Conservation (phyloP, 2,113 vertebrate genomes). For the Trinectes maculatus region DNA sequence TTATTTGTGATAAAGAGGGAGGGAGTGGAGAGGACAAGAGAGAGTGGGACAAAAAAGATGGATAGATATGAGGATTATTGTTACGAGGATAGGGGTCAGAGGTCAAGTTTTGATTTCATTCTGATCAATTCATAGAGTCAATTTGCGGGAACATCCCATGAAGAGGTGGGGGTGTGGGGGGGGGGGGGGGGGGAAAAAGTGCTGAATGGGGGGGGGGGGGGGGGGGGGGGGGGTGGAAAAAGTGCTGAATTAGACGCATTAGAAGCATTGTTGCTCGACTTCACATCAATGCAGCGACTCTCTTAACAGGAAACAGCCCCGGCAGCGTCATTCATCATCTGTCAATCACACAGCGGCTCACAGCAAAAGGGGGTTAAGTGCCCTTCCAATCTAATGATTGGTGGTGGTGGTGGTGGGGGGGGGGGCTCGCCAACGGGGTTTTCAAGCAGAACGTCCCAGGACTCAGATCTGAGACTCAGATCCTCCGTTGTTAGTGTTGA, state of each 20-base stretch:
- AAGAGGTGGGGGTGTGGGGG: not conserved
- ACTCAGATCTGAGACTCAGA: no score
- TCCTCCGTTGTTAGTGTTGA: no score
- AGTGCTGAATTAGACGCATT: no score
- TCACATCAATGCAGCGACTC: conserved; percentile 20
- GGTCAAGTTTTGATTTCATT: conserved; percentile 42
- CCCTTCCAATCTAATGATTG: conserved; percentile 30
- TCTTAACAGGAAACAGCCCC: conserved; percentile 34
- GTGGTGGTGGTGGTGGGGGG: no score
- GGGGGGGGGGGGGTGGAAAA: no score
- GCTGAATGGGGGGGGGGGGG: no score
- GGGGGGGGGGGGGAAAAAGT: not conserved
- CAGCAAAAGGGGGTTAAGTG: conserved; percentile 68
- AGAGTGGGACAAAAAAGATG: conserved; percentile 24
- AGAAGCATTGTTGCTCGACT: no score
- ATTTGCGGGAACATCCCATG: conserved; percentile 9
- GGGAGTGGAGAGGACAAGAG: conserved; percentile 17
- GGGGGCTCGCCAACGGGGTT: no score
- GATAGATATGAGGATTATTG: conserved; percentile 33
- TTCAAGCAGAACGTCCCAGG: no score
- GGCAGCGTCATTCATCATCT: conserved; percentile 39
- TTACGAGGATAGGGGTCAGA: not conserved
- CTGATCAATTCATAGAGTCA: not conserved
- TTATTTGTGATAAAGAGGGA: conserved; percentile 34
- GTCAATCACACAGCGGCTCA: conserved; percentile 50